A percentile compares a stretch with the other conserved stretches of the same genome.
phyloP scores from a whole-genome alignment of 2,888 invertebrate species.

The Drosophila anceps region DNA sequence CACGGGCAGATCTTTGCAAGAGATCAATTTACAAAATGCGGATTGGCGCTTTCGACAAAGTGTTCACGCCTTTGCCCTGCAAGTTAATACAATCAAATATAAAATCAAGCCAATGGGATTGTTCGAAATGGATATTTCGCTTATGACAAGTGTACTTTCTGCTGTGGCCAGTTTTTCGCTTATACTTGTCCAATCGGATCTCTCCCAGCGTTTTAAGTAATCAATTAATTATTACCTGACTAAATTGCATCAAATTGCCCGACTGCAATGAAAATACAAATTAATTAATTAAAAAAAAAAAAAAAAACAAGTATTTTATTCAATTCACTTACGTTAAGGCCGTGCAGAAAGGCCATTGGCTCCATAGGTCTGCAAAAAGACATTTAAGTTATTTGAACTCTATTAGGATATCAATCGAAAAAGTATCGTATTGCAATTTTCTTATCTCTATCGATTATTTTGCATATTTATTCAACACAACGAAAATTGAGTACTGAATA shows the following conservation, averaged over 20 bases:
- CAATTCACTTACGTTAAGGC: constrained; percentile 72
- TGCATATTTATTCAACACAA: not conserved
- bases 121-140: constrained; percentile 73
- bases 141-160: constrained; percentile 76
- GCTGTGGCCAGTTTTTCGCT: constrained; percentile 82
- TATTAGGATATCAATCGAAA: not conserved
- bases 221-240: constrained; percentile 72
- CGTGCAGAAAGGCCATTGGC: constrained; percentile 77
- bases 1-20: constrained; percentile 77
- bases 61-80: constrained; percentile 79
- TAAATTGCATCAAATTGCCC: constrained; percentile 82
- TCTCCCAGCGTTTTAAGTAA: constrained; percentile 75
- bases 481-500: not conserved
- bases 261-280: constrained; percentile 63
- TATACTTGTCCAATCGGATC: constrained; percentile 83
- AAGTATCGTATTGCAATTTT: not conserved
- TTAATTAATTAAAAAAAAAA: not conserved
- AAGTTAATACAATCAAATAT: constrained; percentile 67
- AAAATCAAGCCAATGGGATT: constrained; percentile 80
- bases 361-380: constrained; percentile 62
- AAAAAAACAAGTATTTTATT: too few species aligned
- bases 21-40: constrained; percentile 61
- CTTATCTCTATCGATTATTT: not conserved
- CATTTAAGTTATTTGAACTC: not conserved
- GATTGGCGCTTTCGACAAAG: constrained; percentile 78